Conservation (phyloP, 2,888 invertebrate genomes). For the Troides oblongomaculatus region DNA sequence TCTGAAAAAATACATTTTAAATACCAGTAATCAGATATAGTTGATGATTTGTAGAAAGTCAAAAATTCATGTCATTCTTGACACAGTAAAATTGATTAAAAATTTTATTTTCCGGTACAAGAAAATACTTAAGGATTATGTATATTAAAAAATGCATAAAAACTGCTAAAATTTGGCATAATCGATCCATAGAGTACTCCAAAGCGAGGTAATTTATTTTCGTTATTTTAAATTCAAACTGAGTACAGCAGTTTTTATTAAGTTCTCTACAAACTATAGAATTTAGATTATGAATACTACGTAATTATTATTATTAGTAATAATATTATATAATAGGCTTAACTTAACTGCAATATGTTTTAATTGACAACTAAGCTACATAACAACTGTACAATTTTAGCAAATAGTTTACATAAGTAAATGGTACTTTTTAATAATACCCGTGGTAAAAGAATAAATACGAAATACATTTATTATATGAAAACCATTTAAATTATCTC, state of each 20-base stretch:
- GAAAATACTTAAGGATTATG: neutral
- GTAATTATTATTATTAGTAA: neutral
- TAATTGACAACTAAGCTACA: constrained; percentile 52
- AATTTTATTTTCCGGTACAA: constrained; percentile 24
- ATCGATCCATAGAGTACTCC: constrained; percentile 6
- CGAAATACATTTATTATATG: constrained; percentile 14
- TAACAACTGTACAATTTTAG: constrained; percentile 61
- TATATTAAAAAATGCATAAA: constrained; percentile 29
- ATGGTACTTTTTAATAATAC: constrained; percentile 44
- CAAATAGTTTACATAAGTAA: constrained; percentile 29
- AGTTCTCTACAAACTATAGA: constrained; percentile 18
- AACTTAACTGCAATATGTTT: constrained; percentile 27
- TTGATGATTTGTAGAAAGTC: constrained; percentile 46
- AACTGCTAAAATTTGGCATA: constrained; percentile 24
- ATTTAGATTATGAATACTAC: constrained; percentile 6
- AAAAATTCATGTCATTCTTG: constrained; percentile 60
- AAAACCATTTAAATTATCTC: neutral
- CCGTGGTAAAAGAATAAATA: constrained; percentile 44
- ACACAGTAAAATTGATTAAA: constrained; percentile 58
- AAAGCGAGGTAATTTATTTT: constrained; percentile 5
- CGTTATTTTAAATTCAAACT: constrained; percentile 7
- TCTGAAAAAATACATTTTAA: constrained; percentile 60
- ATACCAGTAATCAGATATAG: constrained; percentile 52
- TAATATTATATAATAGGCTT: constrained; percentile 17
- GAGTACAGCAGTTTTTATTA: constrained; percentile 3